Percentiles rank a stretch among this genome's conserved stretches.
phyloP scores from a whole-genome alignment of 64 coral and sea anemone species.

The Dendrophyllia cribrosa region DNA sequence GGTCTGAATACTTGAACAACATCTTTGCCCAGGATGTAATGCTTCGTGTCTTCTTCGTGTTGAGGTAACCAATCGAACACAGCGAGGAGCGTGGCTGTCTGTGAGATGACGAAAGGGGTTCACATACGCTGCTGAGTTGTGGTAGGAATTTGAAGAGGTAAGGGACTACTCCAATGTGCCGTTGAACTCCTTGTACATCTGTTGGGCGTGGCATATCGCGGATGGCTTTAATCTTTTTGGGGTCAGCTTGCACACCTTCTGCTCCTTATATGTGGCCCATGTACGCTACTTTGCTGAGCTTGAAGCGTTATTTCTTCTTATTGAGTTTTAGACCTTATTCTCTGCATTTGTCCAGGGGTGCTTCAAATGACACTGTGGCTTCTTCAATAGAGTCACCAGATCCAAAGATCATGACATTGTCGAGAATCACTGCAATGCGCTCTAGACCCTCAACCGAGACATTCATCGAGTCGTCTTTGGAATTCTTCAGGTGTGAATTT shows the following conservation, averaged over 20 bases:
- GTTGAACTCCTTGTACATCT: neutral
- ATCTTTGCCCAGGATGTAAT: constrained; percentile 38
- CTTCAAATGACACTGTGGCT: neutral
- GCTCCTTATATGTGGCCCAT: constrained; percentile 7
- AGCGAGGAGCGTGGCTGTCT: neutral
- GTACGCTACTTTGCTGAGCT: constrained; percentile 2
- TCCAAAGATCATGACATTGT: constrained; percentile 23
- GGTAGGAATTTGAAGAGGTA: neutral
- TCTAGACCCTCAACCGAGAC: constrained; percentile 26
- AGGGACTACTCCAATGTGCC: neutral
- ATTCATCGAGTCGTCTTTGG: neutral
- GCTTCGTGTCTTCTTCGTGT: constrained; percentile 48
- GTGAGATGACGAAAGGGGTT: neutral
- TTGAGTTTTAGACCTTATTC: neutral
- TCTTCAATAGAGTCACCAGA: neutral
- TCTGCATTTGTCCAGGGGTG: neutral
- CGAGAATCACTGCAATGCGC: neutral
- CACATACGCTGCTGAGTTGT: neutral
- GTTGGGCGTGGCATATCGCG: neutral
- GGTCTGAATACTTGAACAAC: neutral
- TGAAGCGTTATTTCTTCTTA: constrained; percentile 9
- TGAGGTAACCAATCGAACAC: constrained; percentile 2
- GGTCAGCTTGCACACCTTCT: neutral
- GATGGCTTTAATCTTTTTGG: constrained; percentile 1
- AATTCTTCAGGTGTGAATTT: constrained; percentile 42